These are phyloP conservation scores for Willisornis vidua DNA, from an alignment of 2,113 vertebrate genomes.

Conservation along the genomic window DNA sequence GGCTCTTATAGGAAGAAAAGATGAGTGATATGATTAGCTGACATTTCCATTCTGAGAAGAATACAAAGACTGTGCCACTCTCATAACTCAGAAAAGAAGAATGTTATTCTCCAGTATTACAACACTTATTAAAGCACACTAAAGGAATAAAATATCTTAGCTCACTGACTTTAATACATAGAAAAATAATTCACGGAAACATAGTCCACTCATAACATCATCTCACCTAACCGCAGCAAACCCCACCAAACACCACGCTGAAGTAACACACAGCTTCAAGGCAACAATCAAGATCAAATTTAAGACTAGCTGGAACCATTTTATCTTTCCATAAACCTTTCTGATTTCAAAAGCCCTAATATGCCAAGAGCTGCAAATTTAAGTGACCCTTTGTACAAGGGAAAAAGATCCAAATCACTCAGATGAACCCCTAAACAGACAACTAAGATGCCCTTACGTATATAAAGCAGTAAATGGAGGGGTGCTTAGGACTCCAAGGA, in stretches of 20 bases:
- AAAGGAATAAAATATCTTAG: neutral
- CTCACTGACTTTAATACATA: neutral
- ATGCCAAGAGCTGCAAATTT: neutral
- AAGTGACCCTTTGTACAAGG: neutral
- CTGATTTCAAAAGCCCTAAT: neutral
- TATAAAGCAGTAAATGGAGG: neutral
- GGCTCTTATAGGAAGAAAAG: neutral
- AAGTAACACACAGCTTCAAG: neutral
- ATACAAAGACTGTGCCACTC: neutral
- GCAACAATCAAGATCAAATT: neutral
- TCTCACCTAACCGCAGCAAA: neutral
- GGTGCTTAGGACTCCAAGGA: neutral
- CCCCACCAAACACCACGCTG: accelerated
- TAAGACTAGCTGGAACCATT: neutral
- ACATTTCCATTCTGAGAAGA: neutral
- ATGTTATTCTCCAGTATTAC: neutral
- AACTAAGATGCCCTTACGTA: neutral
- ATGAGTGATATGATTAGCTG: neutral
- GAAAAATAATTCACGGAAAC: neutral
- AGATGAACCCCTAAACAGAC: neutral
- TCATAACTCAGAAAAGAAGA: neutral
- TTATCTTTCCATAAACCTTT: neutral
- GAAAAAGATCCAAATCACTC: neutral
- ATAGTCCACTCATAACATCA: neutral
- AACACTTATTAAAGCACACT: neutral